Conservation (phyloP, 2,113 vertebrate species). For the Naja naja region DNA sequence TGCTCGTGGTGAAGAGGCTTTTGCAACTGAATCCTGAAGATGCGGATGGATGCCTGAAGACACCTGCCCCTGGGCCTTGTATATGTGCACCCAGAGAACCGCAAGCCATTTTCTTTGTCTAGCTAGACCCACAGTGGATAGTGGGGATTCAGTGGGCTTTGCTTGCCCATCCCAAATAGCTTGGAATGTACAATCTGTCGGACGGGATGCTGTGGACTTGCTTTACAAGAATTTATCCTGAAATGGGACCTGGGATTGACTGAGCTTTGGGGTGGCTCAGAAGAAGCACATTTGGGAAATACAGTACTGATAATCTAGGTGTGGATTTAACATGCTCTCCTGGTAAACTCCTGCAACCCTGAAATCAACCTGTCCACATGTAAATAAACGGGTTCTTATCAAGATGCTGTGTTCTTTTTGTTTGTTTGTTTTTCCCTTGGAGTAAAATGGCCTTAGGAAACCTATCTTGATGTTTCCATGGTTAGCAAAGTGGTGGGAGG, state of each 20-base stretch:
- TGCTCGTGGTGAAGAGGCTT: background rate
- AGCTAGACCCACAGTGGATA: no score
- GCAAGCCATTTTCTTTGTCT: background rate
- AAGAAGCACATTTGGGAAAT: background rate
- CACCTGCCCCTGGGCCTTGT: background rate
- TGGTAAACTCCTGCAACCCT: background rate
- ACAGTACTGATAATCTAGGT: background rate
- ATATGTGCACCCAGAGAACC: background rate
- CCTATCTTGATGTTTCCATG: background rate
- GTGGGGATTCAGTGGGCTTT: background rate
- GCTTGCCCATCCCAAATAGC: background rate
- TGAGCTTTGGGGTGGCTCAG: background rate
- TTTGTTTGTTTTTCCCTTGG: background rate
- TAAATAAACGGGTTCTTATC: background rate
- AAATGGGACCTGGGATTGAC: background rate
- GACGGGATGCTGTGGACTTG: background rate
- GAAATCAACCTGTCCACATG: background rate
- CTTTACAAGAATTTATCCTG: background rate
- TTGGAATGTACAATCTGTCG: background rate
- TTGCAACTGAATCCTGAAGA: background rate
- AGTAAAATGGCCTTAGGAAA: background rate
- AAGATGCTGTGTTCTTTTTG: background rate
- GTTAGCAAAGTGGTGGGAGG: background rate
- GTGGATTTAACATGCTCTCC: background rate
- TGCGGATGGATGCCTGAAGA: background rate